These are phyloP conservation scores for Caenorhabditis sp. DNA, from an alignment of 2,888 invertebrate species.

Conservation along the genomic window DNA sequence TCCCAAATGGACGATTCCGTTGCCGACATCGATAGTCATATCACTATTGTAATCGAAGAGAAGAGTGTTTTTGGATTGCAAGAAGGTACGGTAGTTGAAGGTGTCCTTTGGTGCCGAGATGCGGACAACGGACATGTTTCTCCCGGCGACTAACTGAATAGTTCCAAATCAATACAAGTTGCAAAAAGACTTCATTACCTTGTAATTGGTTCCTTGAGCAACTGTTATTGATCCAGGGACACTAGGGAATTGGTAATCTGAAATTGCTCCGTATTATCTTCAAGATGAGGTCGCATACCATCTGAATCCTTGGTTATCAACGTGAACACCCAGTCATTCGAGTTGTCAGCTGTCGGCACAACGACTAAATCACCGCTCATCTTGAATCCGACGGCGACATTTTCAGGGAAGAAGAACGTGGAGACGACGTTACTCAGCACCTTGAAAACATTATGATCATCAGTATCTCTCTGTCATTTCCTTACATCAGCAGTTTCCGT, in stretches of 20 bases:
- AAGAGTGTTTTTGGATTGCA: slow-evolving; percentile 43
- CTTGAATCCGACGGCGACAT: slow-evolving; percentile 35
- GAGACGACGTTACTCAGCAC: slow-evolving; percentile 22
- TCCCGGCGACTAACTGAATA: slow-evolving; percentile 23
- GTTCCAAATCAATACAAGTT: no score
- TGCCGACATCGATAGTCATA: slow-evolving; percentile 52
- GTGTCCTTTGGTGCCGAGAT: background rate
- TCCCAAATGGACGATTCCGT: slow-evolving; percentile 39
- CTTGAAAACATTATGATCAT: slow-evolving; percentile 24
- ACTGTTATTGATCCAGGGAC: background rate
- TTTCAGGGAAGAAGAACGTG: slow-evolving; percentile 39
- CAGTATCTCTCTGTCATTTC: background rate
- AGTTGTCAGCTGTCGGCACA: slow-evolving; percentile 5
- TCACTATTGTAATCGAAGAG: slow-evolving; percentile 54
- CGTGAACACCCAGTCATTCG: slow-evolving; percentile 19
- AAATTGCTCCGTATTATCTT: background rate
- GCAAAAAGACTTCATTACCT: background rate
- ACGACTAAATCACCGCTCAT: background rate
- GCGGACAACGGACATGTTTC: slow-evolving; percentile 1
- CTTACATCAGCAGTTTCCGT: slow-evolving; percentile 22
- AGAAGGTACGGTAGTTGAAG: slow-evolving; percentile 40
- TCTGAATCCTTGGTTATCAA: slow-evolving; percentile 24
- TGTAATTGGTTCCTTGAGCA: slow-evolving; percentile 25
- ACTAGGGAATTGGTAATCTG: slow-evolving; percentile 10
- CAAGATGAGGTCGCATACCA: background rate